These are phyloP conservation scores for Pardosa pseudoannulata DNA, from an alignment of 2,888 invertebrate species.

Conservation along the genomic window DNA sequence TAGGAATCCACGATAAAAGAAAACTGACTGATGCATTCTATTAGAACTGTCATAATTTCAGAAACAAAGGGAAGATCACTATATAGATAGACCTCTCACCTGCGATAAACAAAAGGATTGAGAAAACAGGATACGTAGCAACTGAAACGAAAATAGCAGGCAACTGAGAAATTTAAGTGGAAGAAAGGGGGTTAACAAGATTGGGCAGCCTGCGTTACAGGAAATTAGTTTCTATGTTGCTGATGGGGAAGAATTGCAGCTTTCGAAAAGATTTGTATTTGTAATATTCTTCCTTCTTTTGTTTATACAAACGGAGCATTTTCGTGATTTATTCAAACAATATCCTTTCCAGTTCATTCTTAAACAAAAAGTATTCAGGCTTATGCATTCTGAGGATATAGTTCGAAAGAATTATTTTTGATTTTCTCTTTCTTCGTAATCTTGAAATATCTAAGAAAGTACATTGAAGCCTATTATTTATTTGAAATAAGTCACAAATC, in stretches of 20 bases:
- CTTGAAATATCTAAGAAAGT: no score
- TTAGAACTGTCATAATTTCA: background rate
- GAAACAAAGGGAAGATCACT: background rate
- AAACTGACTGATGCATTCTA: background rate
- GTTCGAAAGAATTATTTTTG: no score
- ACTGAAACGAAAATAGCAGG: background rate
- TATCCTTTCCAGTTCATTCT: no score
- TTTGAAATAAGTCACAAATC: constrained; percentile 25
- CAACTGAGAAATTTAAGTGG: background rate
- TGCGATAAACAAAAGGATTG: background rate
- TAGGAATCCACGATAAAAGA: background rate
- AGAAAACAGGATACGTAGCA: background rate
- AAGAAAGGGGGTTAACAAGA: background rate
- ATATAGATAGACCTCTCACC: background rate
- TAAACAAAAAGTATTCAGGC: no score
- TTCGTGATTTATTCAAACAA: no score
- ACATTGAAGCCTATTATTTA: constrained; percentile 17
- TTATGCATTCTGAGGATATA: no score
- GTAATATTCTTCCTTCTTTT: no score
- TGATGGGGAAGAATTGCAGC: background rate
- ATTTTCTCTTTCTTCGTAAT: no score
- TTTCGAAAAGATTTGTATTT: no score
- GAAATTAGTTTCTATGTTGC: background rate
- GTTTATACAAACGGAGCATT: no score
- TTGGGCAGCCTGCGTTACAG: background rate